phyloP scores from a whole-genome alignment of 2,113 vertebrate species.

The Aphelocoma coerulescens region DNA sequence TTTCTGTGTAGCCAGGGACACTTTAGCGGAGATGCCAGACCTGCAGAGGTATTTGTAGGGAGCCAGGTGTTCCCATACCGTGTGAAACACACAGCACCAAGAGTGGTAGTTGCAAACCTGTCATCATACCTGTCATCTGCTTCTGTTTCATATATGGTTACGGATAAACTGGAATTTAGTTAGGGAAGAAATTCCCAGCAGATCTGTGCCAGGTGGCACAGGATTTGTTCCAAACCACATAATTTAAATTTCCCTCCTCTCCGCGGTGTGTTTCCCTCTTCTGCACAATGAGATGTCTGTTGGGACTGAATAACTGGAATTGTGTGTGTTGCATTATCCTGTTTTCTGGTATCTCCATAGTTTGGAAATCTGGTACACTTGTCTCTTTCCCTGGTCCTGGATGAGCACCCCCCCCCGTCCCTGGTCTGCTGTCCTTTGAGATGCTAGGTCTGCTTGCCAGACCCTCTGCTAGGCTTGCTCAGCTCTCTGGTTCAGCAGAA shows the following conservation, averaged over 20 bases:
- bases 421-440: neutral
- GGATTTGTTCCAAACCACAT: neutral
- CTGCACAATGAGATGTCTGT: neutral
- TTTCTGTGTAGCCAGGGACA: too few species aligned
- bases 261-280: accelerated
- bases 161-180: neutral
- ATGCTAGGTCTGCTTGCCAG: neutral
- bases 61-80: accelerated
- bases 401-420: accelerated
- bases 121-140: neutral
- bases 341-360: neutral
- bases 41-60: neutral
- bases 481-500: neutral
- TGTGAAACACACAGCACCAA: neutral
- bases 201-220: neutral
- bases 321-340: neutral
- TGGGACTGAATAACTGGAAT: neutral
- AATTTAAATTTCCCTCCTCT: neutral
- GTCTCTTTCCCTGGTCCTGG: neutral
- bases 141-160: accelerated
- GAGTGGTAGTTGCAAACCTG: neutral
- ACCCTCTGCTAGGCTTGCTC: neutral
- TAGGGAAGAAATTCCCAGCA: neutral
- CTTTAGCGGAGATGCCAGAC: neutral
- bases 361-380: neutral